Percentiles rank a stretch among this genome's conserved stretches.
These are phyloP conservation scores for Brenthis daphne DNA, from an alignment of 2,888 invertebrate species.

Conservation along the genomic window DNA sequence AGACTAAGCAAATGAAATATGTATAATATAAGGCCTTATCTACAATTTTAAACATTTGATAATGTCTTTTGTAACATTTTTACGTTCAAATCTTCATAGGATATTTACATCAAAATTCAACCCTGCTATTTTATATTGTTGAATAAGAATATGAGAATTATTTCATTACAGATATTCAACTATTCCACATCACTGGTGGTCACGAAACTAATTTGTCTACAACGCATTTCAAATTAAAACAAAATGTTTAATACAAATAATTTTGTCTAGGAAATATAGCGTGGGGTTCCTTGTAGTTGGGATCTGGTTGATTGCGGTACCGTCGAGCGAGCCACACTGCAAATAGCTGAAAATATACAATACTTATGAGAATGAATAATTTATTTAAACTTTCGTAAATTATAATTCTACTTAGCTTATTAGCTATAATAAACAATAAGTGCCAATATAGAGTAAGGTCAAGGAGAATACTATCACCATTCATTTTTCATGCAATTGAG, in stretches of 20 bases:
- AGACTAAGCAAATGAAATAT: neutral
- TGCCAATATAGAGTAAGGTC: too few relatives aligned
- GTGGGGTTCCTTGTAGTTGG: conserved; percentile 87
- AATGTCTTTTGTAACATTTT: conserved; percentile 8
- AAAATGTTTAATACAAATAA: conserved; percentile 69
- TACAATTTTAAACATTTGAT: conserved; percentile 4
- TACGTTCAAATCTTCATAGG: conserved; percentile 15
- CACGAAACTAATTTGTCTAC: conserved; percentile 18
- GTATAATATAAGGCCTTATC: conserved; percentile 2
- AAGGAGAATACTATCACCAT: too few relatives aligned
- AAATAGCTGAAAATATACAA: conserved; percentile 84
- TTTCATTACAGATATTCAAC: conserved; percentile 11
- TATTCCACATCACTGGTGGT: neutral
- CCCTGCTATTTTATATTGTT: conserved; percentile 5
- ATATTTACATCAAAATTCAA: conserved; percentile 24
- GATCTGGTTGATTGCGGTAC: conserved; percentile 91
- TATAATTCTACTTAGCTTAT: neutral
- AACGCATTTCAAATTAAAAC: conserved; percentile 19
- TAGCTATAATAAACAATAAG: too few relatives aligned
- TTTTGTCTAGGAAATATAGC: conserved; percentile 86
- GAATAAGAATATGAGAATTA: conserved; percentile 6
- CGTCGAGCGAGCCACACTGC: conserved; percentile 91
- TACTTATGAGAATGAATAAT: neutral
- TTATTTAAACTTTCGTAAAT: neutral
- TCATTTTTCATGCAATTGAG: too few relatives aligned